These are phyloP conservation scores for Desmodus rotundus DNA, from an alignment of 2,113 vertebrate genomes.

Conservation along the genomic window DNA sequence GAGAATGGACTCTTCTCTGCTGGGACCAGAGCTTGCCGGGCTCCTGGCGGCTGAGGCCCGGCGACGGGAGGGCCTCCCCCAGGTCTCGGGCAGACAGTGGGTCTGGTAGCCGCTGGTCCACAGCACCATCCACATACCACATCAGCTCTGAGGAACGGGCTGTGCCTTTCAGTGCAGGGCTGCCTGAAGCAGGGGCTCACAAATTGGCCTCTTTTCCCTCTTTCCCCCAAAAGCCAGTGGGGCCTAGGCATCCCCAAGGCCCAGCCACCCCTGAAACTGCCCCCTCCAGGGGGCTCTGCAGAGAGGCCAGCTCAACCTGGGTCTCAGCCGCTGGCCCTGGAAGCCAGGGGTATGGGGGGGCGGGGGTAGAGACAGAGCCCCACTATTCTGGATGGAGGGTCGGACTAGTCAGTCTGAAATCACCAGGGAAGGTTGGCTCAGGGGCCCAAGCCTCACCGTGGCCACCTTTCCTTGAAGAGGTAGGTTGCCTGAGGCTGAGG, in stretches of 20 bases:
- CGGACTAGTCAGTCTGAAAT: rapidly evolving
- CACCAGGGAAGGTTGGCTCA: neutral
- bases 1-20: neutral
- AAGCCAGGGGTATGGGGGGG: rapidly evolving
- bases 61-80: neutral
- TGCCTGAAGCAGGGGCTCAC: neutral
- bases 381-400: neutral
- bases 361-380: rapidly evolving
- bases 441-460: rapidly evolving
- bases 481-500: neutral
- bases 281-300: rapidly evolving
- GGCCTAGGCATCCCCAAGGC: neutral
- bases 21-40: neutral
- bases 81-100: rapidly evolving
- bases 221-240: neutral
- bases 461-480: too few relatives aligned
- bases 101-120: too few relatives aligned
- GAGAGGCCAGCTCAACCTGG: neutral
- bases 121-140: rapidly evolving
- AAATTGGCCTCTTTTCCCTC: rapidly evolving
- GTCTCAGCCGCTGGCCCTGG: neutral
- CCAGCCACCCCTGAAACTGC: rapidly evolving
- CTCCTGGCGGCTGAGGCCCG: neutral
- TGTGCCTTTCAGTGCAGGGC: rapidly evolving
- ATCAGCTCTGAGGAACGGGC: neutral